phyloP scores from a whole-genome alignment of 2,113 vertebrate genomes.

The Aphelocoma coerulescens region DNA sequence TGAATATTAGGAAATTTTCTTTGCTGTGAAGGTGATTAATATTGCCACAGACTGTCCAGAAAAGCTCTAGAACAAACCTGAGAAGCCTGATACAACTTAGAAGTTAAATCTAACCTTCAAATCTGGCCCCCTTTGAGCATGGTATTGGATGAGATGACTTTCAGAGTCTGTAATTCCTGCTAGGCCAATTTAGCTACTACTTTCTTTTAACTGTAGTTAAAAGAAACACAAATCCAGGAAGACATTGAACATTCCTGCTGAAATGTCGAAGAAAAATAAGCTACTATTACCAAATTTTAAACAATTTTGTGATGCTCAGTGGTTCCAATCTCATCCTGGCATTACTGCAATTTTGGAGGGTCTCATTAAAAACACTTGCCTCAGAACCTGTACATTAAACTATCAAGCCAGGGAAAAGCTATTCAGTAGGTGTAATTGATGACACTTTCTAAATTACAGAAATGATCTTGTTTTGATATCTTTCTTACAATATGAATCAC shows the following conservation, averaged over 20 bases:
- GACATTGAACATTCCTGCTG: neutral
- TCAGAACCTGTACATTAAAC: neutral
- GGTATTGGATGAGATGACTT: neutral
- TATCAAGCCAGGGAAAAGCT: neutral
- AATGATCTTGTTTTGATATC: neutral
- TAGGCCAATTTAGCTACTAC: neutral
- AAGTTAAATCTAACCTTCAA: neutral
- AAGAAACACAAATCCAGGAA: neutral
- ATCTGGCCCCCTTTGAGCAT: neutral
- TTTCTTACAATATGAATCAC: neutral
- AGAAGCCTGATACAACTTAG: neutral
- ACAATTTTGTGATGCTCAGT: neutral
- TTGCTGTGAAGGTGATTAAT: neutral
- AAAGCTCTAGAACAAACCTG: neutral
- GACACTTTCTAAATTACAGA: neutral
- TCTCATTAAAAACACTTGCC: neutral
- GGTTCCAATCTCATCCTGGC: neutral
- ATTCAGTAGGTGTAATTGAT: neutral
- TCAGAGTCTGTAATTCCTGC: neutral
- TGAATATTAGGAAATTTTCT: neutral
- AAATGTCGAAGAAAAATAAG: neutral
- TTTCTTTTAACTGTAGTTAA: neutral
- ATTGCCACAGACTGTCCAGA: neutral
- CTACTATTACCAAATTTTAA: neutral
- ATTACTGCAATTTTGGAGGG: neutral